Evolutionary conservation across 2,888 invertebrate species (phyloP).

Genomic region (Yponomeuta cagnagella): DNA sequence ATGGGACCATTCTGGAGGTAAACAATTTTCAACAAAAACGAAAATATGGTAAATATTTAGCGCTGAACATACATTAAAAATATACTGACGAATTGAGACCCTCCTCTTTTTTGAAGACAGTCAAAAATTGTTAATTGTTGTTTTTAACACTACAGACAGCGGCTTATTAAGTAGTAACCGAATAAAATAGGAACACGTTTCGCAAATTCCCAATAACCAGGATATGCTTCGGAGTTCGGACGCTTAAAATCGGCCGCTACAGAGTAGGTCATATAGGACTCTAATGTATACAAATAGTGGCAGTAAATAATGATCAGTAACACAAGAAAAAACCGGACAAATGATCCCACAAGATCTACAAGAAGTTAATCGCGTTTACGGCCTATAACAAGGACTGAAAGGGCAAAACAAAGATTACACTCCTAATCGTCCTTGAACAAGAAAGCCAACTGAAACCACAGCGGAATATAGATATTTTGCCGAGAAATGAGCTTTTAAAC

Average conservation of each 20-base stretch:
- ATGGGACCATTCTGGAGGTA: too few relatives aligned
- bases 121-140: too few relatives aligned
- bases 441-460: not conserved
- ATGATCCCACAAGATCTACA: not conserved
- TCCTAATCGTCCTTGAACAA: not conserved
- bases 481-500: not conserved
- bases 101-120: too few relatives aligned
- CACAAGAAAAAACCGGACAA: not conserved
- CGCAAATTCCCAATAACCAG: too few relatives aligned
- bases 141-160: too few relatives aligned
- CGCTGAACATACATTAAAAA: too few relatives aligned
- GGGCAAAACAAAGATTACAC: not conserved
- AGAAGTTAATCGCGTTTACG: not conserved
- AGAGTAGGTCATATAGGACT: not conserved
- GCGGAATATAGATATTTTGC: not conserved
- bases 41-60: not conserved
- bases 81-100: too few relatives aligned
- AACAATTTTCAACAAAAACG: too few relatives aligned
- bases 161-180: too few relatives aligned
- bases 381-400: not conserved
- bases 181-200: too few relatives aligned
- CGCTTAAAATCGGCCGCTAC: not conserved
- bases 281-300: not conserved
- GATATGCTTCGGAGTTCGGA: slow-evolving; percentile 8
- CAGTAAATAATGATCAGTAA: not conserved